These are phyloP conservation scores for Sitta europaea DNA, from an alignment of 2,113 vertebrate species.

Conservation along the genomic window DNA sequence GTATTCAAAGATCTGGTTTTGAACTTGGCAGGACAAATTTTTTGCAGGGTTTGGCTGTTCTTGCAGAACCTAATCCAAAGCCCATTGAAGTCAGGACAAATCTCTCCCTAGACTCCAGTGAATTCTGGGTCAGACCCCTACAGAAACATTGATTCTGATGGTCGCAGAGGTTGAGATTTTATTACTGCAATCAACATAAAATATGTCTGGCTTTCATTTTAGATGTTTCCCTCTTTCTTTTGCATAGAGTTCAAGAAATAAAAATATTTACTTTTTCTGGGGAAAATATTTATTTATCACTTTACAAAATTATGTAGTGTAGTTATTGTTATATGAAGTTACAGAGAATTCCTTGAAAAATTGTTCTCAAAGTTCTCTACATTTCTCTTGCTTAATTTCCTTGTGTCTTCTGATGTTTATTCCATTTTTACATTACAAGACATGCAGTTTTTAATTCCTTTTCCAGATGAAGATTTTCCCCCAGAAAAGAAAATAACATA, in stretches of 20 bases:
- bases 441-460: not conserved
- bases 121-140: constrained; percentile 57
- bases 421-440: not conserved
- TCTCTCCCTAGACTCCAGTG: constrained; percentile 57
- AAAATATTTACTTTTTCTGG: not conserved
- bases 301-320: not conserved
- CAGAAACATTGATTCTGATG: constrained; percentile 40
- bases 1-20: constrained; percentile 56
- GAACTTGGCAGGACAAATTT: constrained; percentile 53
- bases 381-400: not conserved
- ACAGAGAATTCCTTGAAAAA: not conserved
- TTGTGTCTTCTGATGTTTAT: not conserved
- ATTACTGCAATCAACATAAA: constrained; percentile 50
- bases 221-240: not conserved
- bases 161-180: constrained; percentile 54
- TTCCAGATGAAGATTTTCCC: not conserved
- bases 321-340: not conserved
- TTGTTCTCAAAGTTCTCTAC: not conserved
- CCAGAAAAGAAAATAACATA: not conserved
- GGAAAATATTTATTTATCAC: not conserved
- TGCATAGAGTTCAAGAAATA: not conserved
- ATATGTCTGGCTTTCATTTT: constrained; percentile 42
- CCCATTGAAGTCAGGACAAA: constrained; percentile 47
- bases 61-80: constrained; percentile 51
- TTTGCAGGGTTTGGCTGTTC: constrained; percentile 58